phyloP scores from a whole-genome alignment of 2,797 vertebrate species.

The Rallus crepitans region DNA sequence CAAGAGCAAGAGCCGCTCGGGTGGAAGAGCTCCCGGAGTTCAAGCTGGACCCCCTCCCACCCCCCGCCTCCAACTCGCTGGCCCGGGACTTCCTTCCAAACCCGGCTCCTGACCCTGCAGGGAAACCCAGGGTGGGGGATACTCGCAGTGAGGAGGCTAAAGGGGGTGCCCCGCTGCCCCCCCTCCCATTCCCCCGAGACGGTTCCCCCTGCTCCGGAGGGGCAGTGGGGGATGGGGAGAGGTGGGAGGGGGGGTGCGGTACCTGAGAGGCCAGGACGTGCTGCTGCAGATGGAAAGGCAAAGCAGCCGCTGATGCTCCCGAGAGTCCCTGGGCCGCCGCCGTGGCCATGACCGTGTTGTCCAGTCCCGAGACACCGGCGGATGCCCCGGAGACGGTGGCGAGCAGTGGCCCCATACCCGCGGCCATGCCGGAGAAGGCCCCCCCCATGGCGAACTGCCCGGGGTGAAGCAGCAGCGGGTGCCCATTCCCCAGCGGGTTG shows the following conservation, averaged over 20 bases:
- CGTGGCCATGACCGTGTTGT: conserved; percentile 87
- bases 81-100: not conserved
- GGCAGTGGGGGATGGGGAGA: not conserved
- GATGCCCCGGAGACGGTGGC: conserved; percentile 90
- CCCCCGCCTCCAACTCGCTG: not conserved
- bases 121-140: accelerated
- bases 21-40: not conserved
- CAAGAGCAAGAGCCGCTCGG: not conserved
- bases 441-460: conserved; percentile 97
- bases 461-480: conserved; percentile 94
- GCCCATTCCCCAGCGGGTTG: conserved; percentile 88
- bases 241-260: not conserved
- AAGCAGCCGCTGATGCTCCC: conserved; percentile 83
- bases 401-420: conserved; percentile 92
- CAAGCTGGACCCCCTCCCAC: not conserved
- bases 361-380: conserved; percentile 88
- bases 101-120: accelerated
- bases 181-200: not conserved
- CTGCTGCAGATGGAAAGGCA: conserved; percentile 97
- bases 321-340: conserved; percentile 89
- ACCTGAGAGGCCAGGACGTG: conserved; percentile 98
- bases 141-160: not conserved
- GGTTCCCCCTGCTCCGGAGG: not conserved
- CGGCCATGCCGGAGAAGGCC: conserved; percentile 94
- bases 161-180: not conserved